Conservation (phyloP, 2,113 vertebrate species). For the Arenaria interpres region DNA sequence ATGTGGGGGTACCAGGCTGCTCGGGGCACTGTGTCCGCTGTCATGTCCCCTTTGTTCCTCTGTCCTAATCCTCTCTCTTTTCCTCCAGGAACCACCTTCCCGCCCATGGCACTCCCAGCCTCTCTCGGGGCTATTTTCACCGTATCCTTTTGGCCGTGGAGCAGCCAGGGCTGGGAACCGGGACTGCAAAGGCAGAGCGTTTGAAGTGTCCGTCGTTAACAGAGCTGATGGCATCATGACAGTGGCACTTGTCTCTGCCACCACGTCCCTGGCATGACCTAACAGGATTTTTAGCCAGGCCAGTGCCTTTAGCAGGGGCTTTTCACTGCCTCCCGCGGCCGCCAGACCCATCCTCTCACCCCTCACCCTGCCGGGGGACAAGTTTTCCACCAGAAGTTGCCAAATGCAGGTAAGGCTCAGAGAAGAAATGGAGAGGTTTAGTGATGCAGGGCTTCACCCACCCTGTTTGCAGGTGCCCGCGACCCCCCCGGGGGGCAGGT, state of each 20-base stretch:
- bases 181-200: neutral
- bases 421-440: neutral
- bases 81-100: neutral
- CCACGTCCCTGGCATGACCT: neutral
- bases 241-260: neutral
- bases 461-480: accelerated
- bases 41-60: neutral
- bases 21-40: accelerated
- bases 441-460: accelerated
- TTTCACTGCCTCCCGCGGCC: neutral
- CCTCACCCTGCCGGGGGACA: neutral
- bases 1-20: neutral
- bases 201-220: neutral
- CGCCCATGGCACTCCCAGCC: neutral
- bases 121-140: neutral
- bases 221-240: neutral
- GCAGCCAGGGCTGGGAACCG: neutral
- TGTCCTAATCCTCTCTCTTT: neutral
- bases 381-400: neutral
- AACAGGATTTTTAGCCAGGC: neutral
- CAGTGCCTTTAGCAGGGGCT: neutral
- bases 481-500: neutral
- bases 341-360: neutral
- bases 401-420: neutral
- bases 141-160: neutral